phyloP scores from a whole-genome alignment of 2,797 vertebrate genomes.

The Centroberyx gerrardi region DNA sequence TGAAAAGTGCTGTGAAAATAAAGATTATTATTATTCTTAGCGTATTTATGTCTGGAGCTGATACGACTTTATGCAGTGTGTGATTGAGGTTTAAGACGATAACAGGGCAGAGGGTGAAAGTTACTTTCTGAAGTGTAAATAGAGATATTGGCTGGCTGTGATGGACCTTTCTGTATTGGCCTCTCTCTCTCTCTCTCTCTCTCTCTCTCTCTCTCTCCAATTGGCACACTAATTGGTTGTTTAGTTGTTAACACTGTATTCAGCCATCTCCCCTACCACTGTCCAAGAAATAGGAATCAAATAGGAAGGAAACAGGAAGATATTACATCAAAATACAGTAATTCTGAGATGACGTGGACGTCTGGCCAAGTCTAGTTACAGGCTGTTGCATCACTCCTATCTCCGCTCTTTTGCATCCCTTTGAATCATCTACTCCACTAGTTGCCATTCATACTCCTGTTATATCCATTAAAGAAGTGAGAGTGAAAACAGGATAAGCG shows the following conservation, averaged over 20 bases:
- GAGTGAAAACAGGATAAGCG: constrained; percentile 43
- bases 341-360: constrained; percentile 22
- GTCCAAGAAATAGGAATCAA: constrained; percentile 9
- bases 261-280: background rate
- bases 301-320: constrained; percentile 1
- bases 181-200: background rate
- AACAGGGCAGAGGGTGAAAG: no score
- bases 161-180: no score
- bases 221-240: constrained; percentile 44
- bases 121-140: no score
- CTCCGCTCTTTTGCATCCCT: background rate
- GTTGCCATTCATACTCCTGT: constrained; percentile 7
- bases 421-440: background rate
- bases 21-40: no score
- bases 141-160: no score
- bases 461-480: constrained; percentile 35
- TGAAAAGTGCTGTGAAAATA: no score
- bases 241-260: constrained; percentile 31
- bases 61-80: no score
- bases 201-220: background rate
- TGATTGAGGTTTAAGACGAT: no score
- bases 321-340: background rate
- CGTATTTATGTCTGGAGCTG: no score
- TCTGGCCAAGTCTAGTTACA: constrained; percentile 52
- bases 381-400: constrained; percentile 56